A percentile compares a stretch with the other conserved stretches of the same genome.
Evolutionary conservation across 2,113 vertebrate species (phyloP).

Genomic region (Tonatia bakeri): DNA sequence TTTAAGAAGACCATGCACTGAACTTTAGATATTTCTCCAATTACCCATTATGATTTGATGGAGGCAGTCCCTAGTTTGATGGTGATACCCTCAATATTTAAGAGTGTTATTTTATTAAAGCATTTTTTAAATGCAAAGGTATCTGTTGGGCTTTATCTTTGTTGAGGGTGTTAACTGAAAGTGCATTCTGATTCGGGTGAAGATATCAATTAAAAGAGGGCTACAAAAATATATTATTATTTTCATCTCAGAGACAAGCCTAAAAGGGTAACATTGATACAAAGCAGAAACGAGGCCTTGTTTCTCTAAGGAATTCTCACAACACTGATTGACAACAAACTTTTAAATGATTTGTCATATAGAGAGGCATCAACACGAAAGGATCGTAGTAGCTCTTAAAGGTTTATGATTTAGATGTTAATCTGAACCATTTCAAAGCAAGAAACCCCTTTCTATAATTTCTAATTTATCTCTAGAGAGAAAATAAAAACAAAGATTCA

Average conservation of each 20-base stretch:
- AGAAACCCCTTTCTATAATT: background rate
- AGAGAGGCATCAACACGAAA: constrained; percentile 10
- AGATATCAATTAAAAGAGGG: background rate
- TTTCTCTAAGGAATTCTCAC: background rate
- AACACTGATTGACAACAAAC: constrained; percentile 21
- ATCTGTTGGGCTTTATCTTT: background rate
- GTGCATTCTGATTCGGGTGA: background rate
- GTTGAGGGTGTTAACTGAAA: background rate
- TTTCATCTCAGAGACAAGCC: background rate
- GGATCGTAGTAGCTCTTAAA: background rate
- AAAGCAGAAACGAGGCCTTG: background rate
- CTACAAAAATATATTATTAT: background rate
- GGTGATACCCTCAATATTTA: background rate
- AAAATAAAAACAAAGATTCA: background rate
- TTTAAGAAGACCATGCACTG: background rate
- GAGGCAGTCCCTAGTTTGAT: background rate
- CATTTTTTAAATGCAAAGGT: background rate
- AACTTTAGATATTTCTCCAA: background rate
- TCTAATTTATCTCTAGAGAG: background rate
- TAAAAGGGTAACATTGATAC: background rate
- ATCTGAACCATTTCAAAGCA: background rate
- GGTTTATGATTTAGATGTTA: background rate
- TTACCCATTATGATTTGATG: background rate
- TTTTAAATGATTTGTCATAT: constrained; percentile 5
- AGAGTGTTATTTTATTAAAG: background rate